Base-by-base conservation (phyloP, 2,888 invertebrate species). In the Orchestes rusci region DNA sequence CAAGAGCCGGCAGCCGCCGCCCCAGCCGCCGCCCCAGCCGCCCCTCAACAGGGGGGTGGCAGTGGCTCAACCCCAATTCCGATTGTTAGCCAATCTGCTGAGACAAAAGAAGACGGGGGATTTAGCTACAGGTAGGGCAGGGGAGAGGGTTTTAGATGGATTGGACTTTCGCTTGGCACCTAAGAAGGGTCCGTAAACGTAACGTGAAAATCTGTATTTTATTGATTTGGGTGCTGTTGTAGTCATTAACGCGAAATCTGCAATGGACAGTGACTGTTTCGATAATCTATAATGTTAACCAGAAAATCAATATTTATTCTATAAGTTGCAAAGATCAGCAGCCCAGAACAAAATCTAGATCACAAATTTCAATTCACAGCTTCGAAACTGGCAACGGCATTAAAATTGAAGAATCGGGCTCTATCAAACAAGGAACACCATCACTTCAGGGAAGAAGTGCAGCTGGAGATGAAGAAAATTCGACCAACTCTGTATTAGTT, bases 381-480 rank as follows among this genome's bases (percentile, higher is more conserved):
- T 86, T 80, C 55, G 85, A 85, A 71, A 83, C 85, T 15, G 84
- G 79, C 2, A 84, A 86, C 63, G 85, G 85, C 45, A 85, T 85
- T 45, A 77, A 80, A 57, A 79, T 84, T 1, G 81, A 84, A 68
- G 83, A 84, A 65, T 73, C 72, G 30, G 82, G 84, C 16, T 83
- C 76, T 61, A 71, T 82, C 54, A 85, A 84, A 66, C 73, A 76
- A 48, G 63, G 70, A 18, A 17, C 51, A 43, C 40, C 52, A 44
- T 15, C 42, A 43, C 8, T 38, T 10, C 38, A 42, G 31, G 48
- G 38, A n/a, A 30, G 54, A 77, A 76, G 52, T 73, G 73, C 41
- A 63, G 71, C 45, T 67, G 41, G 16, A 3, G 70, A 72, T 5
- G 72, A 73, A n/a, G 54, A 52, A 13, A 44, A 45, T 32, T 55